Conservation (phyloP, 2,113 vertebrate species). For the Macheiramphus alcinus region DNA sequence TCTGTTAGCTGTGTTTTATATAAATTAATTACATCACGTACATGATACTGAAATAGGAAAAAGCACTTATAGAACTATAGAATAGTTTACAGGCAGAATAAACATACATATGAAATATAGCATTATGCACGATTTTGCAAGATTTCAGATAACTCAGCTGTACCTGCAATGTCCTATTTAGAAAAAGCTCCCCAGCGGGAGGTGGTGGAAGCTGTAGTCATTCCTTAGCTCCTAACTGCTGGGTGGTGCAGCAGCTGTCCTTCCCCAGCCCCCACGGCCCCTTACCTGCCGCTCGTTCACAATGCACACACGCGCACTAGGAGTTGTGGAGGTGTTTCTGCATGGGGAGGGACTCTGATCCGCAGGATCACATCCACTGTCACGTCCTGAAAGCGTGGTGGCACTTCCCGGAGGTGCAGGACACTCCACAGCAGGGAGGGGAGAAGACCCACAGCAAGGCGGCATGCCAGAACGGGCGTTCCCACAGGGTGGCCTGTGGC, state of each 20-base stretch:
- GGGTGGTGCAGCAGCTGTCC: fast-evolving
- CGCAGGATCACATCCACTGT: fast-evolving
- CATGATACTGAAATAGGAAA: neutral
- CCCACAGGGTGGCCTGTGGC: neutral
- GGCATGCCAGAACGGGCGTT: fast-evolving
- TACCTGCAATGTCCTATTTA: neutral
- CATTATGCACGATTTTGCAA: neutral
- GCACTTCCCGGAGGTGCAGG: neutral
- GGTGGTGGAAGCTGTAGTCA: neutral
- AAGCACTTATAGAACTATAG: neutral
- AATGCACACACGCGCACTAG: fast-evolving
- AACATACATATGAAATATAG: neutral
- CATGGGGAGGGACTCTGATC: neutral
- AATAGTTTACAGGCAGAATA: neutral
- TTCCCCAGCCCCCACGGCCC: neutral
- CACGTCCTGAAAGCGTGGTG: neutral
- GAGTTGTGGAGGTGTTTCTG: neutral
- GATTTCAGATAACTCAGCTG: neutral
- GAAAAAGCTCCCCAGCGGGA: fast-evolving
- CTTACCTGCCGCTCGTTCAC: fast-evolving
- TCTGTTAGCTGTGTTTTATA: neutral
- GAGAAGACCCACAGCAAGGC: neutral
- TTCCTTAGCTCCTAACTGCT: neutral
- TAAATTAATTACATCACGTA: neutral
- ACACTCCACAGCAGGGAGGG: neutral